Evolutionary conservation across 1,140 invertebrate genomes (phyloP), one percentile per base, ranked within the genome.

Genomic region (Conopomorpha cramerella): DNA sequence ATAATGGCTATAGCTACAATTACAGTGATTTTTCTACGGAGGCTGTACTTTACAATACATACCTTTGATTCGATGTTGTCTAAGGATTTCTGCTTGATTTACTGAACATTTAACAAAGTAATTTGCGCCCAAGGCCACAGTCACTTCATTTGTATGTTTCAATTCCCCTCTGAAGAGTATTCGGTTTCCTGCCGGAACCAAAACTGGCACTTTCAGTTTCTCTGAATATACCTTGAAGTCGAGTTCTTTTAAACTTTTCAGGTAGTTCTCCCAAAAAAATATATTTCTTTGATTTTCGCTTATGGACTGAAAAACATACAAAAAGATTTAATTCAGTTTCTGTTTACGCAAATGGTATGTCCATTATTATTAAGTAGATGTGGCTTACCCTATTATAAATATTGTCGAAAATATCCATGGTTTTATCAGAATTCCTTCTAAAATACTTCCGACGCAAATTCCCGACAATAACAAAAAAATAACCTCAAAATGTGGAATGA

Each of bases 121-220:
- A 53, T 86, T 84, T 36, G 88, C 85, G 11, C 89, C 88, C 1
- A 90, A 52, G 1, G 86, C 66, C 7, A 88, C 86, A 31, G 85
- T 65, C 4, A 91, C 78, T 76, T 90, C 87, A 77, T 90, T 91
- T 11, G 89, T 90, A 50, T 91, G 86, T 23, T 86, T 81, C 2
- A 91, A 49, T 43, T 81, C 72, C 16, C 88, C 89, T 49, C 82
- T 83, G 67, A 89, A 85, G 12, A 89, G 81, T 15, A 87, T 86
- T 49, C 82, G 74, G 12, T 71, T 77, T 6, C 86, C 85, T 46
- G 90, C 77, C 12, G 87, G 88, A 8, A 89, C 82, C 71, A 84
- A 50, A n/a, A 78, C 59, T 10, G 74, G 59, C 11, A 80, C 65
- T 39, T 64, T 71, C 15, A 82, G 41, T 30, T 62, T 65, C 18